A percentile compares a stretch with the other conserved stretches of the same genome.
Conservation (phyloP, 2,797 vertebrate species). For the Micropoecilia bifurca region DNA sequence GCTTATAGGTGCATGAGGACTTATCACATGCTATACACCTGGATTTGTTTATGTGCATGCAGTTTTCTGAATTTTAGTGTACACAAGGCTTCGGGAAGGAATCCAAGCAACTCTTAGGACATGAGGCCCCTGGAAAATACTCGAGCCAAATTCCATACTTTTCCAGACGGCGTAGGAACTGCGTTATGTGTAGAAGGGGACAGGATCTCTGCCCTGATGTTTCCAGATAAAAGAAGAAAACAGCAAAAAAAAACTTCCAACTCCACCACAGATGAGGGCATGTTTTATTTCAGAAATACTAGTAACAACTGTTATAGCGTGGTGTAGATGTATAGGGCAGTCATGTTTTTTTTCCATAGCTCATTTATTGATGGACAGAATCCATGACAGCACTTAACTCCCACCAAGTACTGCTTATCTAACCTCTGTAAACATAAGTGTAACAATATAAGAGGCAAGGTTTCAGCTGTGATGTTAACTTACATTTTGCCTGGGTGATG, state of each 20-base stretch:
- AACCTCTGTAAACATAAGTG: slow-evolving; percentile 15
- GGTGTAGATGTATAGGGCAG: slow-evolving; percentile 14
- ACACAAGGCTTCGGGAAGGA: background rate
- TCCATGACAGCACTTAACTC: slow-evolving; percentile 1
- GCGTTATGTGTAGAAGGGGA: slow-evolving; percentile 58
- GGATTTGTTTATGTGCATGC: background rate
- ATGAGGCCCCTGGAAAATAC: background rate
- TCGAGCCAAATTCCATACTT: background rate
- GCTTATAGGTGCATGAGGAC: background rate
- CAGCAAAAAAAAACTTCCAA: slow-evolving; percentile 34
- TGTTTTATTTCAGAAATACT: slow-evolving; percentile 15
- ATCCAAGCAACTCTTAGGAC: background rate
- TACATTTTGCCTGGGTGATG: slow-evolving; percentile 94
- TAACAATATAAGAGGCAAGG: slow-evolving; percentile 22
- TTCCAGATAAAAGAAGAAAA: slow-evolving; percentile 31
- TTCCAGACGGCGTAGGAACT: background rate
- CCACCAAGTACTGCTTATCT: slow-evolving; percentile 19
- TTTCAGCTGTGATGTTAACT: slow-evolving; percentile 73
- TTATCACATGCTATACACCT: background rate
- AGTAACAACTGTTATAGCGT: slow-evolving; percentile 17
- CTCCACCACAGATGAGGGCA: background rate
- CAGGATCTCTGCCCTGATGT: slow-evolving; percentile 48
- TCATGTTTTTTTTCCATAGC: background rate
- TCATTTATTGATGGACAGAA: slow-evolving; percentile 52
- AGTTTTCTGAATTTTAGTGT: slow-evolving; percentile 2